A percentile compares a stretch with the other conserved stretches of the same genome.
These are phyloP conservation scores for Sceloporus undulatus DNA, from an alignment of 2,113 vertebrate species.

Conservation along the genomic window DNA sequence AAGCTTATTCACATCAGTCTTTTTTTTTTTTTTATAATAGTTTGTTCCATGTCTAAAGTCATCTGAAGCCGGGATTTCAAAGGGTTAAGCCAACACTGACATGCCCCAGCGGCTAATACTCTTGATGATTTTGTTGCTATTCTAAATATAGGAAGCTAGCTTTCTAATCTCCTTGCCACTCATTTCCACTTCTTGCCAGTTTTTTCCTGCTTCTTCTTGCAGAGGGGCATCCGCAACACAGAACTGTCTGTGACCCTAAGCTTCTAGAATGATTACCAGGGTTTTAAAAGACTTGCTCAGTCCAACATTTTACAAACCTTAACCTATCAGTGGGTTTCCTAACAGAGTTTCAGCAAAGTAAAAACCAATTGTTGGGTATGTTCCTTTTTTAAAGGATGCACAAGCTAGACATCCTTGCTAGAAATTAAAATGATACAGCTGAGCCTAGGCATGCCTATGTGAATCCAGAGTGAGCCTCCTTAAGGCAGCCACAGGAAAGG, in stretches of 20 bases:
- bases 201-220: constrained; percentile 76
- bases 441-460: background rate
- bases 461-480: background rate
- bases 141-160: constrained; percentile 75
- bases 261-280: constrained; percentile 14
- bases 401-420: background rate
- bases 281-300: background rate
- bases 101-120: constrained; percentile 61
- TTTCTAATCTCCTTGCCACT: constrained; percentile 75
- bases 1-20: background rate
- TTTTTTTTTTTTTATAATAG: background rate
- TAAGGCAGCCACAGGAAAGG: background rate
- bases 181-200: constrained; percentile 68
- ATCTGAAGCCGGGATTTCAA: background rate
- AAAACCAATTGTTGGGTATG: background rate
- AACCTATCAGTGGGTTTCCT: background rate
- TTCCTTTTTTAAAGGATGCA: background rate
- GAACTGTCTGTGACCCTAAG: constrained; percentile 36
- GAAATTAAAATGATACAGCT: background rate
- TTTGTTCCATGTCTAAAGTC: background rate
- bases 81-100: constrained; percentile 52
- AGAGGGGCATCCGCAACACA: constrained; percentile 45
- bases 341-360: background rate
- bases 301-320: accelerated
- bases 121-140: constrained; percentile 14